Evolutionary conservation across 2,113 vertebrate genomes (phyloP).

Genomic region (Myrmecobius fasciatus): DNA sequence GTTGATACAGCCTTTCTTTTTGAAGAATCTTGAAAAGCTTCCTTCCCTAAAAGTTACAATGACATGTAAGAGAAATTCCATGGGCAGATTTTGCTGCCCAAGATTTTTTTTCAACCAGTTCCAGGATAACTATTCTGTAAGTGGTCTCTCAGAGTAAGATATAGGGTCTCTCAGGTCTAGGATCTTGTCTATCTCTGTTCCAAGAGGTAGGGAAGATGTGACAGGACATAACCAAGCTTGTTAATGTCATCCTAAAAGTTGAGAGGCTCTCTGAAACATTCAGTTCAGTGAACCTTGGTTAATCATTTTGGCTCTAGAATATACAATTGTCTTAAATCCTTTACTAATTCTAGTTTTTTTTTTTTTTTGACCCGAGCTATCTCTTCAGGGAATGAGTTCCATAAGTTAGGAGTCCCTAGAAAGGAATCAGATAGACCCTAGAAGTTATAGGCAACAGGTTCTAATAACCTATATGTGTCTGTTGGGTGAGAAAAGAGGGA

Average conservation of each 20-base stretch:
- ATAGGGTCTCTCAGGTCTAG: background rate
- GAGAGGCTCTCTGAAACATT: background rate
- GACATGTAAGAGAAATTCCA: background rate
- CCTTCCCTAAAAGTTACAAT: background rate
- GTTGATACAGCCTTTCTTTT: background rate
- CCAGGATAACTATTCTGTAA: background rate
- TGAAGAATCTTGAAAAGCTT: background rate
- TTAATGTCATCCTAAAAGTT: background rate
- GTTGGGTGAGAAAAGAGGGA: background rate
- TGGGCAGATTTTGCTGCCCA: background rate
- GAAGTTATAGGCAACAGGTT: background rate
- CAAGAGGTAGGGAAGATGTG: background rate
- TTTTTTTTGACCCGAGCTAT: background rate
- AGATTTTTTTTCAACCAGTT: background rate
- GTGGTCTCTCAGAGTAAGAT: background rate
- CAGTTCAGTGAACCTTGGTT: background rate
- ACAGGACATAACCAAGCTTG: background rate
- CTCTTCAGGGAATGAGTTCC: background rate
- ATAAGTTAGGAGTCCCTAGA: background rate
- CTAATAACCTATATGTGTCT: background rate
- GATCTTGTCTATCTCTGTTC: background rate
- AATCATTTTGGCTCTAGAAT: background rate
- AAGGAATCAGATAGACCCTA: background rate
- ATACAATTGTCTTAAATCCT: background rate
- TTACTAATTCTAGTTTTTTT: background rate